These are phyloP conservation scores for Gorilla gorilla DNA, from an alignment of 2,113 vertebrate genomes.

Conservation along the genomic window DNA sequence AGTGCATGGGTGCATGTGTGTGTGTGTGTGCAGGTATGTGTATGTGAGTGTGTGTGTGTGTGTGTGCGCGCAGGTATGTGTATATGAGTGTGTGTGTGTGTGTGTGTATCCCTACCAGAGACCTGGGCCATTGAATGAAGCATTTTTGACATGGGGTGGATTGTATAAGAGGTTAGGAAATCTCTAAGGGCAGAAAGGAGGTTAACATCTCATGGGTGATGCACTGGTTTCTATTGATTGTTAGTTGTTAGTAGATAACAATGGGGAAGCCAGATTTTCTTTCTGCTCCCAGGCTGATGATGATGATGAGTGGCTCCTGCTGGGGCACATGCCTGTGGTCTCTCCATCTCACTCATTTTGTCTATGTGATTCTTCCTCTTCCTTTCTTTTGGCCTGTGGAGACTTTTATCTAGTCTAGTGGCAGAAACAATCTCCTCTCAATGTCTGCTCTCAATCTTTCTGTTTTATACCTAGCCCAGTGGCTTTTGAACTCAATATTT, in stretches of 20 bases:
- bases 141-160: neutral
- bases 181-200: neutral
- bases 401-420: neutral
- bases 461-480: neutral
- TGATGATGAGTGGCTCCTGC: neutral
- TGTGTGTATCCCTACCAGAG: neutral
- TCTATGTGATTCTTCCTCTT: neutral
- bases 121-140: neutral
- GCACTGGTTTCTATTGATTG: neutral
- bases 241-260: neutral
- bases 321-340: neutral
- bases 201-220: neutral
- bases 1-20: neutral
- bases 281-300: neutral
- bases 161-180: neutral
- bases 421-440: neutral
- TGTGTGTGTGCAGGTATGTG: neutral
- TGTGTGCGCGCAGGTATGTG: too few species aligned
- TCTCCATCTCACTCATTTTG: neutral
- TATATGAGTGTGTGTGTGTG: neutral
- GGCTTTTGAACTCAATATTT: constrained; percentile 13
- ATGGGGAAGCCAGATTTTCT: neutral
- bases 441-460: neutral
- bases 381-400: neutral
- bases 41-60: neutral